Evolutionary conservation across 2,113 vertebrate species (phyloP).

Genomic region (Rhadina sibilatrix): DNA sequence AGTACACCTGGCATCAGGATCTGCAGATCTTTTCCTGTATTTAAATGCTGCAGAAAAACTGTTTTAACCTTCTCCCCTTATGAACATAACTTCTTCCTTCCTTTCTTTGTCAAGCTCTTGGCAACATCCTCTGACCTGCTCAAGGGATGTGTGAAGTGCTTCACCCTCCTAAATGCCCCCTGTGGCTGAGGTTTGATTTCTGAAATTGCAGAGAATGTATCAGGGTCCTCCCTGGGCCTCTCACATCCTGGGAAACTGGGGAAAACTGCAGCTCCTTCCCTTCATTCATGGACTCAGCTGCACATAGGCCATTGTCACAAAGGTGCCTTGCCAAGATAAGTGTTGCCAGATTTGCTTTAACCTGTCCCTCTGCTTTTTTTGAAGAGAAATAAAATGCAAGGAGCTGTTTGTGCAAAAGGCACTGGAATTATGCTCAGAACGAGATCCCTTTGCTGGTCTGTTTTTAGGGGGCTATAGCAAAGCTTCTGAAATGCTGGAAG

Average conservation of each 20-base stretch:
- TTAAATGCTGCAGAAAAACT: background rate
- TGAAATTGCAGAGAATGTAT: background rate
- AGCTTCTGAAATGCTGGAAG: background rate
- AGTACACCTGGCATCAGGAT: background rate
- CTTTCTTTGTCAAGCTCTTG: background rate
- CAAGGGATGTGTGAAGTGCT: background rate
- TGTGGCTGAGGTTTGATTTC: background rate
- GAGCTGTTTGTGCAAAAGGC: background rate
- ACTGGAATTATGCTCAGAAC: background rate
- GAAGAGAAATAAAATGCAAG: background rate
- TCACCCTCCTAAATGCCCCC: background rate
- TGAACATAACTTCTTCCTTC: background rate
- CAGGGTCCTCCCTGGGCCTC: accelerated
- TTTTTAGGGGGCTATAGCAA: background rate
- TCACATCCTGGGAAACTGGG: background rate
- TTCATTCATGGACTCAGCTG: accelerated
- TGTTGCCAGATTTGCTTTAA: background rate
- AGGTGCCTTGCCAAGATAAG: background rate
- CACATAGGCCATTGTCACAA: accelerated
- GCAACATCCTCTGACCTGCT: background rate
- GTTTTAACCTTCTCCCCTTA: background rate
- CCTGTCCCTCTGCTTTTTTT: background rate
- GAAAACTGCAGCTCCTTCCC: background rate
- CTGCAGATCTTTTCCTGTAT: background rate
- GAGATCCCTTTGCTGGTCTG: background rate